Base-by-base conservation (phyloP, 2,888 invertebrate species). In the Agrochola lota region DNA sequence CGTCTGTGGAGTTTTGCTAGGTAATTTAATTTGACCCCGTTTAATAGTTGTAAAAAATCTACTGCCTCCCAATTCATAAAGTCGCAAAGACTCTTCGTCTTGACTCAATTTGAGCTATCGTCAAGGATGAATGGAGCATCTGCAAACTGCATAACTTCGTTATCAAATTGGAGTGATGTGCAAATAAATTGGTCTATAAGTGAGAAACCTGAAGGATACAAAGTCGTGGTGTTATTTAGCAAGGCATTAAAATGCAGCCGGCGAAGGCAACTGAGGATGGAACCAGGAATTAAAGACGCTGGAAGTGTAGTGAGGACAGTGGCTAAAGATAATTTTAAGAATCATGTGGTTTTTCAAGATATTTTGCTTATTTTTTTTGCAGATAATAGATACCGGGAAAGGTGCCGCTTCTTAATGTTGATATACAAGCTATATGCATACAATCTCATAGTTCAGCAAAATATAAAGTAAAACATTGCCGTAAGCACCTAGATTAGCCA, bases 161-260 rank as follows among this genome's bases (percentile, higher is more conserved):
- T 49, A 74, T 59, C 43, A 63, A 62, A 72, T 64, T 70, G 15
- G 74, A 68, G 26, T 67, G 66, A 68, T n/a, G 46, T 9, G 40
- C 43, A 83, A 60, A 77, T 84, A 78, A 88, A 85, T 79, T 81
- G 82, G 80, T 87, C 75, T 86, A 84, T 80, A 64, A 70, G 62
- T 66, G 62, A 71, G 67, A 74, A 69, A 68, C 68, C 60, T 15
- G 43, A 23, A 70, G 68, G 57, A 72, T 80, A 79, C 71, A 77
- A 85, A 87, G 78, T 87, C 85, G 46, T 49, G 67, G 77, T 76
- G 78, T 85, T 89, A 88, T 89, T 87, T 86, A 85, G 77, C 70
- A 46, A 46, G 59, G 67, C 81, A 88, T 89, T 88, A 86, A 86
- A 89, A 89, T 86, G 78, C 86, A 88, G 68, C 74, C 66, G 70